phyloP scores from a whole-genome alignment of 2,888 invertebrate genomes.

The Nemotelus nigrinus region DNA sequence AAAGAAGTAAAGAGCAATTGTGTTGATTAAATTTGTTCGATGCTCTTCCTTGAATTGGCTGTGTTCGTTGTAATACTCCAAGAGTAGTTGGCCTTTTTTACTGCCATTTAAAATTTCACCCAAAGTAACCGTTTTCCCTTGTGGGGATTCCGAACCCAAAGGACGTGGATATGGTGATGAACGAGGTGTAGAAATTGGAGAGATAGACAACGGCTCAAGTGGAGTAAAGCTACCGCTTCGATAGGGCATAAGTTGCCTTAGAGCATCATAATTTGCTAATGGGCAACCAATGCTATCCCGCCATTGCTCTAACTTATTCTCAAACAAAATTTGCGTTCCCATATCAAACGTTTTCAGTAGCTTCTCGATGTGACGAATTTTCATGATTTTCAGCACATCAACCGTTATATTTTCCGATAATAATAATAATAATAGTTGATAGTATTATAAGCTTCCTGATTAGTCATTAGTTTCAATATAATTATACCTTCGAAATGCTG shows the following conservation, averaged over 20 bases:
- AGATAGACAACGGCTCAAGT: background rate
- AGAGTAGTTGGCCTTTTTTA: background rate
- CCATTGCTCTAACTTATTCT: constrained; percentile 54
- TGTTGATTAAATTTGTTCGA: background rate
- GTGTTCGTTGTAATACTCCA: constrained; percentile 7
- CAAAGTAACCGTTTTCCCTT: background rate
- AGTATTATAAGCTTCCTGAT: background rate
- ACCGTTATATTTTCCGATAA: constrained; percentile 29
- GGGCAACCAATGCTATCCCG: constrained; percentile 40
- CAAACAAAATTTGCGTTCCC: constrained; percentile 54
- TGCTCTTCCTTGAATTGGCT: constrained; percentile 24
- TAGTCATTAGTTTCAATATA: background rate
- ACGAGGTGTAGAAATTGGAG: constrained; percentile 8
- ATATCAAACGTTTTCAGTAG: constrained; percentile 51
- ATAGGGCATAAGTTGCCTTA: background rate
- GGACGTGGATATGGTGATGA: constrained; percentile 14
- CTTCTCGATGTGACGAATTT: constrained; percentile 52
- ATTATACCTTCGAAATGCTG: constrained; percentile 1
- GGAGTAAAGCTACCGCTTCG: background rate
- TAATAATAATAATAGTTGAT: constrained; percentile 11
- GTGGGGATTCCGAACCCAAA: constrained; percentile 1
- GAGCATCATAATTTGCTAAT: background rate
- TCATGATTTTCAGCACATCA: constrained; percentile 47
- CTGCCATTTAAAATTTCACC: no score
- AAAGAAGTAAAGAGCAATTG: constrained; percentile 2